Conservation (phyloP, 2,888 invertebrate species). For the Eupithecia centaureata region DNA sequence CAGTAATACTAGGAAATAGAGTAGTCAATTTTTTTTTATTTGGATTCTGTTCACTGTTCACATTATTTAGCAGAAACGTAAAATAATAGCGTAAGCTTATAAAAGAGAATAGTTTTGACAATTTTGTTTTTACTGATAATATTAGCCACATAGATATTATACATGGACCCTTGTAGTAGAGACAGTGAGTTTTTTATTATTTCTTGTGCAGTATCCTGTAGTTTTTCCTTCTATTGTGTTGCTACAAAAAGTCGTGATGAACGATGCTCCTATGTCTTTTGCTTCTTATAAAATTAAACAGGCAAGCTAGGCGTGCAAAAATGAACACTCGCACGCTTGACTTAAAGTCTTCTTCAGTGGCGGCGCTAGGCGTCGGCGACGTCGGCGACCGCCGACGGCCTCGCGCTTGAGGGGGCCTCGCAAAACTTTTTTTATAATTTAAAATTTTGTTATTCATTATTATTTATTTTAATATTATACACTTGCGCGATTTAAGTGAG, state of each 20-base stretch:
- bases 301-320: conserved; percentile 37
- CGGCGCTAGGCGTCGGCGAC: too few species aligned
- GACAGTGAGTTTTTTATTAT: background rate
- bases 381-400: too few species aligned
- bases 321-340: conserved; percentile 32
- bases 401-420: too few species aligned
- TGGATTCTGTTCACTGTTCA: background rate
- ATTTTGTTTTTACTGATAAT: too few species aligned
- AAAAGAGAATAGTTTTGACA: background rate
- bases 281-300: conserved; percentile 12
- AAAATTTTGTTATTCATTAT: too few species aligned
- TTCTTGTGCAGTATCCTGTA: background rate
- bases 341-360: conserved; percentile 27
- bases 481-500: too few species aligned
- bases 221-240: background rate
- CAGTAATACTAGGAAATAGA: too few species aligned
- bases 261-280: background rate
- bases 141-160: too few species aligned
- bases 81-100: background rate
- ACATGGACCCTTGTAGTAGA: too few species aligned
- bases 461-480: too few species aligned
- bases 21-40: too few species aligned
- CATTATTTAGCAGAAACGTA: background rate
- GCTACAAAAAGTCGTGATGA: background rate
- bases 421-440: too few species aligned